Conservation (phyloP, 2,797 vertebrate species). For the Argya squamiceps region DNA sequence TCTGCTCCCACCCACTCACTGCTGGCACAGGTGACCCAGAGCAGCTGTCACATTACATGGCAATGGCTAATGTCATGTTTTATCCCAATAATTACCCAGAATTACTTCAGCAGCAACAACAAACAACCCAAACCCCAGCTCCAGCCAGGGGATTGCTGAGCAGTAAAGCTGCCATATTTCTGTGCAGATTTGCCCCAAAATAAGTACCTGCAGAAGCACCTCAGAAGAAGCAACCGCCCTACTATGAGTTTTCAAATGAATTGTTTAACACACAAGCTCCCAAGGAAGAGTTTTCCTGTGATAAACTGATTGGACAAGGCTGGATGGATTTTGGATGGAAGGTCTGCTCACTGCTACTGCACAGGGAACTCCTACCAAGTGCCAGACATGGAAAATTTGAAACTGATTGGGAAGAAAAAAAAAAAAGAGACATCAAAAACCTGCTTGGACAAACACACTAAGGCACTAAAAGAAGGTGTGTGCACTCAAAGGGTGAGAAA, state of each 20-base stretch:
- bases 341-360: neutral
- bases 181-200: neutral
- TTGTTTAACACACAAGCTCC: neutral
- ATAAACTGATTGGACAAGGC: neutral
- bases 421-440: neutral
- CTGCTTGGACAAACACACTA: neutral
- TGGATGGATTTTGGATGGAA: neutral
- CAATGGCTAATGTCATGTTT: neutral
- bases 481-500: neutral
- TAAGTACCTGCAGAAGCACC: accelerated
- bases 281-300: neutral
- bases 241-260: accelerated
- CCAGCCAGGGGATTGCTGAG: neutral
- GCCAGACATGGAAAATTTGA: neutral
- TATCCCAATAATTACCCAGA: neutral
- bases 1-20: conserved; percentile 1
- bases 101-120: neutral
- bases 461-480: neutral
- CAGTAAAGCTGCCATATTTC: neutral
- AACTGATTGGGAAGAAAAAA: neutral
- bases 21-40: neutral
- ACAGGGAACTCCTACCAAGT: neutral
- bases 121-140: neutral
- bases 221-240: neutral
- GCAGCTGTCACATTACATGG: neutral